Conservation (phyloP, 2,888 invertebrate genomes). For the Exephanes ischioxanthus region DNA sequence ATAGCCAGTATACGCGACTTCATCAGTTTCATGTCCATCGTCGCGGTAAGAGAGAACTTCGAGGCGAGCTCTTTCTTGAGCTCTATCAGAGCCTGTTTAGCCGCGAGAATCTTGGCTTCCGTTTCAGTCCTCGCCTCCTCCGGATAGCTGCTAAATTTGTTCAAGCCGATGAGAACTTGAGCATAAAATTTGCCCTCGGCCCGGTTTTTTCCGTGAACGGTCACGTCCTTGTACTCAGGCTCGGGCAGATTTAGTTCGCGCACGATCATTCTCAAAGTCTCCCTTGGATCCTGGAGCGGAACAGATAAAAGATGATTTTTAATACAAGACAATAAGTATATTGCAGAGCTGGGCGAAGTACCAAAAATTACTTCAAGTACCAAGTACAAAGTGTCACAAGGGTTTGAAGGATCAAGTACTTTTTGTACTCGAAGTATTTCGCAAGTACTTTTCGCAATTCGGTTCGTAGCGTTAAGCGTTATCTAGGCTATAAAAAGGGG, state of each 20-base stretch:
- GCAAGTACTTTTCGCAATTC: too few species aligned
- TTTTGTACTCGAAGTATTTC: too few species aligned
- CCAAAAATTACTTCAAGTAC: too few species aligned
- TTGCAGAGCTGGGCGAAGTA: too few species aligned
- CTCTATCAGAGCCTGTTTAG: conserved; percentile 83
- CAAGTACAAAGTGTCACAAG: too few species aligned
- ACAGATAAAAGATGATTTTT: not conserved
- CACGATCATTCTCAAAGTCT: conserved; percentile 58
- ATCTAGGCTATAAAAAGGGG: too few species aligned
- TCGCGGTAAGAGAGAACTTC: conserved; percentile 71
- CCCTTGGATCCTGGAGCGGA: conserved; percentile 56
- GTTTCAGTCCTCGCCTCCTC: conserved; percentile 81
- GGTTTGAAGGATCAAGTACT: too few species aligned
- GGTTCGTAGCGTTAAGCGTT: too few species aligned
- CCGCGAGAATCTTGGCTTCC: conserved; percentile 84
- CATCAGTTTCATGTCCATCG: conserved; percentile 75
- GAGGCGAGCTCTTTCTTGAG: conserved; percentile 78
- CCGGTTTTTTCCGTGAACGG: conserved; percentile 54
- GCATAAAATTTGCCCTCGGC: conserved; percentile 62
- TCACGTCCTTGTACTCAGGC: conserved; percentile 68
- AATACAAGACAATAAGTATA: too few species aligned
- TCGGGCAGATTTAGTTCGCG: conserved; percentile 52
- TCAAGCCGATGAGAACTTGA: conserved; percentile 79
- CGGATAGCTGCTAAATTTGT: conserved; percentile 85
- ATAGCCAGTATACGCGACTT: conserved; percentile 83